Base-by-base conservation (phyloP, 2,888 invertebrate genomes). In the Digitonthophagus gazella region DNA sequence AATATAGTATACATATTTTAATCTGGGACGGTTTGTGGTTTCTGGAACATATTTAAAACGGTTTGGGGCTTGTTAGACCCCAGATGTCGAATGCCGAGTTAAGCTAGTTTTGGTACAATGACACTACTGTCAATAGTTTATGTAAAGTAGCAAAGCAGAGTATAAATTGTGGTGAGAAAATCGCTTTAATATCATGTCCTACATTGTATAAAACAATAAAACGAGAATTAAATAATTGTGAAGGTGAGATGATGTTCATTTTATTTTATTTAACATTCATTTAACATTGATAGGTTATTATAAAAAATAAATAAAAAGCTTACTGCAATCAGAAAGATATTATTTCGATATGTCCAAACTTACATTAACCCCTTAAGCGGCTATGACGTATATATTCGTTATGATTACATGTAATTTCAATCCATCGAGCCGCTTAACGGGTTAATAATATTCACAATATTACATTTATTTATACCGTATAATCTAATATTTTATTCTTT, bases 71-170 rank as follows among this genome's bases (percentile, higher is more conserved):
- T n/a, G n/a, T n/a, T n/a, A n/a, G n/a, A n/a, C n/a, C n/a, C n/a
- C n/a, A n/a, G n/a, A n/a, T n/a, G n/a, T n/a, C n/a, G n/a, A n/a
- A n/a, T n/a, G n/a, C n/a, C n/a, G n/a, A n/a, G n/a, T n/a, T n/a
- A 56, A 97, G 97, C 79, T 98, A 98, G 83, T 98, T 98, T 85
- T 98, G 98, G 98, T 98, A 98, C 79, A 90, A 93, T 77, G 90
- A 93, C 56, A 81, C 85, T 2, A 98, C 98, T 0, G 90, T 93
- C 57, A 84, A 87, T 20, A 81, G 81, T 0, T 82, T 98, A n/a
- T 90, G 91, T 0, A 85, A 86, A 75, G 90, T 92, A 69, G 89
- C 90, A 4, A 79, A 90, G 61, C 82, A 85, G 71, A 80, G 84
- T 2, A 83, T 90, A 14, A 84, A 84, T 5, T 76, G 82, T 5